Conservation (phyloP, 2,797 vertebrate species). For the Coracias cyanogaster region DNA sequence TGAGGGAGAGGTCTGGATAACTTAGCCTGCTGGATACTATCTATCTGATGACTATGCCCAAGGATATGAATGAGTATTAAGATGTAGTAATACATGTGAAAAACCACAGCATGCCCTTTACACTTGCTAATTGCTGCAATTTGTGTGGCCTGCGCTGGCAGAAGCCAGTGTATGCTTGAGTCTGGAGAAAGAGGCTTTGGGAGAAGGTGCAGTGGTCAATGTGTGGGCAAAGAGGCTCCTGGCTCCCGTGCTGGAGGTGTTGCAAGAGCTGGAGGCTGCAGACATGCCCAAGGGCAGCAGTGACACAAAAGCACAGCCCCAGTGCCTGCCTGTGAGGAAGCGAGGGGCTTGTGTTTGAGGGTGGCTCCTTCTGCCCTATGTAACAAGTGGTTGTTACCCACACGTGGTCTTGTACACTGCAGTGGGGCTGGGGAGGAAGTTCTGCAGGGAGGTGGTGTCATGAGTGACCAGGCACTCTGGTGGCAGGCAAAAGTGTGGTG, state of each 20-base stretch:
- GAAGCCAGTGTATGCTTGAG: background rate
- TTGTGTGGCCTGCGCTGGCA: background rate
- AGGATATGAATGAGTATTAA: background rate
- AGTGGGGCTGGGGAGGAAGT: background rate
- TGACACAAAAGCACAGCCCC: background rate
- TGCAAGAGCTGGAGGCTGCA: background rate
- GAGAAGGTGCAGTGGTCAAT: background rate
- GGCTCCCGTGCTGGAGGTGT: background rate
- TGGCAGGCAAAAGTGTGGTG: background rate
- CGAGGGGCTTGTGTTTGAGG: background rate
- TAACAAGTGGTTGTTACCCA: no score
- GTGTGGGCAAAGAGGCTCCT: background rate
- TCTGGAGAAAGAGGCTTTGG: background rate
- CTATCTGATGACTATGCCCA: background rate
- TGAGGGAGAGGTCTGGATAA: background rate
- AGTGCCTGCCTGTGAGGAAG: background rate
- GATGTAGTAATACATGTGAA: background rate
- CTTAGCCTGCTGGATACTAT: background rate
- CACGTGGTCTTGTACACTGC: fast-evolving
- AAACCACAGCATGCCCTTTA: slow-evolving; percentile 32
- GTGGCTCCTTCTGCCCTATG: background rate
- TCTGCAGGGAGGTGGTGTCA: background rate
- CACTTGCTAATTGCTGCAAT: slow-evolving; percentile 50
- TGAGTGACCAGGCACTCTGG: background rate
- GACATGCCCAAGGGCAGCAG: background rate